Evolutionary conservation across 2,113 vertebrate species (phyloP).

Genomic region (Malurus alboscapulatus): DNA sequence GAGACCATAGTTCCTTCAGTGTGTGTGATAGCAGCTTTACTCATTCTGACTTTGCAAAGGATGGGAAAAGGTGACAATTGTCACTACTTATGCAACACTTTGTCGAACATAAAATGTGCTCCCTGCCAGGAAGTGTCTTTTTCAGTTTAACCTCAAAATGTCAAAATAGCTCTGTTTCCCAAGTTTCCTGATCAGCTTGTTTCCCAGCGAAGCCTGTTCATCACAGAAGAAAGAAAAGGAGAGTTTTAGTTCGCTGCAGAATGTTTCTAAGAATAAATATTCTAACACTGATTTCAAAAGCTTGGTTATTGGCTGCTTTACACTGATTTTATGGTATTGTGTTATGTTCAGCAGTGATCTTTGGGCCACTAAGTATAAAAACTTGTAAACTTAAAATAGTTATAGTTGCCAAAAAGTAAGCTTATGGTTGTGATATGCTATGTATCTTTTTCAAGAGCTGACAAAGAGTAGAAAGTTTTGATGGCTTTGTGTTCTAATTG

Average conservation of each 20-base stretch:
- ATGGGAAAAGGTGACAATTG: constrained; percentile 18
- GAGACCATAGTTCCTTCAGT: constrained; percentile 30
- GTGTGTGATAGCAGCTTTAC: background rate
- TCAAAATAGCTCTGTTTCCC: constrained; percentile 39
- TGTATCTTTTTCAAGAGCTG: background rate
- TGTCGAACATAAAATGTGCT: constrained; percentile 32
- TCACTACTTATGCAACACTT: constrained; percentile 37
- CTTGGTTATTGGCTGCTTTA: background rate
- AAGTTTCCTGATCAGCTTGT: background rate
- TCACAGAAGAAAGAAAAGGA: background rate
- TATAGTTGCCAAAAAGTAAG: background rate
- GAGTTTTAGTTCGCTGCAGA: background rate
- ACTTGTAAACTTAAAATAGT: background rate
- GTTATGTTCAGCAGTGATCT: background rate
- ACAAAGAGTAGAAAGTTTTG: background rate
- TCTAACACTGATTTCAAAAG: background rate
- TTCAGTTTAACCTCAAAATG: constrained; percentile 68
- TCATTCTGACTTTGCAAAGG: background rate
- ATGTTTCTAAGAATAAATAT: background rate
- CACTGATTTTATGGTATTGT: background rate
- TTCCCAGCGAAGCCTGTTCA: background rate
- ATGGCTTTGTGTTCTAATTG: background rate
- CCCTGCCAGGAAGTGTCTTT: constrained; percentile 31
- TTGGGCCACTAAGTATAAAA: background rate
- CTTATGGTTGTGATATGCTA: background rate